phyloP scores from a whole-genome alignment of 1,140 invertebrate species.

The Atopsyche davidsoni region DNA sequence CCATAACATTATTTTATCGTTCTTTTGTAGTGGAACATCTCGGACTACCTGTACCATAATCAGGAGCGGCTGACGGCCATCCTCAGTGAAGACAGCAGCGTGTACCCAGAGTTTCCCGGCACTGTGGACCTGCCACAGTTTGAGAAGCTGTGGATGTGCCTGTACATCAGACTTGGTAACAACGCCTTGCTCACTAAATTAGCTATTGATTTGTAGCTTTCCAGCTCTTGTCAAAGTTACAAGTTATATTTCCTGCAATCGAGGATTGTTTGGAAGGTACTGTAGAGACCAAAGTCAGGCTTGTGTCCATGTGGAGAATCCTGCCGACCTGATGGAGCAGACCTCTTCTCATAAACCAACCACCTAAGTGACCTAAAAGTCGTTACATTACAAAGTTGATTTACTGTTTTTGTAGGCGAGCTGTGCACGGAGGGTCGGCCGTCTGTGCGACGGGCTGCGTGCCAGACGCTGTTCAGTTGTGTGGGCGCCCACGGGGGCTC shows the following conservation, averaged over 20 bases:
- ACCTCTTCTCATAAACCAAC: too few relatives aligned
- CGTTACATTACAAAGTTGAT: too few relatives aligned
- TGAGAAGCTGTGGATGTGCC: conserved; percentile 93
- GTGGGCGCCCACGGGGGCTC: conserved; percentile 91
- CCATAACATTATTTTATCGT: background rate
- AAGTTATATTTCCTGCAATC: too few relatives aligned
- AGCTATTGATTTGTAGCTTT: too few relatives aligned
- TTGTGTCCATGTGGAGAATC: too few relatives aligned
- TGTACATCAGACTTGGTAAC: conserved; percentile 77
- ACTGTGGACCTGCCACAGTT: conserved; percentile 81
- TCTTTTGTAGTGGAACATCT: conserved; percentile 85
- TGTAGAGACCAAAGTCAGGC: too few relatives aligned
- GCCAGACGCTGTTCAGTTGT: conserved; percentile 96
- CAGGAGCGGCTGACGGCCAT: conserved; percentile 76
- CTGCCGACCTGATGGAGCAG: too few relatives aligned
- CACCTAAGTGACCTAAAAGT: too few relatives aligned
- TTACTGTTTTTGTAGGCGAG: conserved; percentile 65
- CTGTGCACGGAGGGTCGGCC: conserved; percentile 92
- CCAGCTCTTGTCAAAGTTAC: too few relatives aligned
- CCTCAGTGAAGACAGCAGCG: conserved; percentile 61
- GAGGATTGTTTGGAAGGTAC: too few relatives aligned
- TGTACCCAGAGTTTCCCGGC: conserved; percentile 77
- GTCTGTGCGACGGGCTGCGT: conserved; percentile 95
- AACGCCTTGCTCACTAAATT: too few relatives aligned
- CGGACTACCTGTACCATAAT: conserved; percentile 95